Percentiles rank a stretch among this genome's conserved stretches.
These are phyloP conservation scores for Amblyopsis rosae DNA, from an alignment of 2,113 vertebrate species.

Conservation along the genomic window DNA sequence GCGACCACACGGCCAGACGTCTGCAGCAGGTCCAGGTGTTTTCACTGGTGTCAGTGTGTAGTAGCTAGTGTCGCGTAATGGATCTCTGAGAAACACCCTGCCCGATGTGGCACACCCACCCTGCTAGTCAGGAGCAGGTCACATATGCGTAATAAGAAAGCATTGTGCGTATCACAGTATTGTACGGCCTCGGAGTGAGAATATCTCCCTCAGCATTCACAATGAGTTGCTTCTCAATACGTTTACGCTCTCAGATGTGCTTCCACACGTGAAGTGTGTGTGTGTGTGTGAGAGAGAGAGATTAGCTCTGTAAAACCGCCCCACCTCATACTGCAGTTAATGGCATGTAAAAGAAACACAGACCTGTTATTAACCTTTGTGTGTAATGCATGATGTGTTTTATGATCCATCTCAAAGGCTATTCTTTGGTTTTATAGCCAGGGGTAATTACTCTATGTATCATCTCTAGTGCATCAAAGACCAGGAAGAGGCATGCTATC, in stretches of 20 bases:
- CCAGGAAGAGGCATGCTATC: slow-evolving; percentile 13
- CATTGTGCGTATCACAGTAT: slow-evolving; percentile 14
- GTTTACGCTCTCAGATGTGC: background rate
- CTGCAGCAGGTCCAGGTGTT: slow-evolving; percentile 54
- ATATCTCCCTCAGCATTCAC: background rate
- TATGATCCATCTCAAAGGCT: slow-evolving; percentile 10
- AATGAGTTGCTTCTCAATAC: background rate
- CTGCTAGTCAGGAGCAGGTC: slow-evolving; percentile 15
- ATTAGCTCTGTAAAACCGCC: slow-evolving; percentile 6
- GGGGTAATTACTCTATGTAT: background rate
- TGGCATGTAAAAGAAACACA: slow-evolving; percentile 10
- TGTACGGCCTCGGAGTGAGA: slow-evolving; percentile 1
- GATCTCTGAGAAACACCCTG: slow-evolving; percentile 42
- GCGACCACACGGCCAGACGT: slow-evolving; percentile 33
- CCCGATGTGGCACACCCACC: slow-evolving; percentile 37
- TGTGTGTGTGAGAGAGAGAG: background rate
- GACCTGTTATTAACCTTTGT: slow-evolving; percentile 32
- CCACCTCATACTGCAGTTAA: slow-evolving; percentile 14
- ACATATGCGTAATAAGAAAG: slow-evolving; percentile 31
- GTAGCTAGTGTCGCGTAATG: slow-evolving; percentile 56
- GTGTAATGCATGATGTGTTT: slow-evolving; percentile 18
- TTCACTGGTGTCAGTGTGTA: slow-evolving; percentile 38
- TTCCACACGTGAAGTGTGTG: background rate
- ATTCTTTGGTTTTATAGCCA: background rate
- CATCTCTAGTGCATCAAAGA: background rate